Evolutionary conservation across 2,888 invertebrate genomes (phyloP).

Genomic region (Gonocerus acuteangulatus): DNA sequence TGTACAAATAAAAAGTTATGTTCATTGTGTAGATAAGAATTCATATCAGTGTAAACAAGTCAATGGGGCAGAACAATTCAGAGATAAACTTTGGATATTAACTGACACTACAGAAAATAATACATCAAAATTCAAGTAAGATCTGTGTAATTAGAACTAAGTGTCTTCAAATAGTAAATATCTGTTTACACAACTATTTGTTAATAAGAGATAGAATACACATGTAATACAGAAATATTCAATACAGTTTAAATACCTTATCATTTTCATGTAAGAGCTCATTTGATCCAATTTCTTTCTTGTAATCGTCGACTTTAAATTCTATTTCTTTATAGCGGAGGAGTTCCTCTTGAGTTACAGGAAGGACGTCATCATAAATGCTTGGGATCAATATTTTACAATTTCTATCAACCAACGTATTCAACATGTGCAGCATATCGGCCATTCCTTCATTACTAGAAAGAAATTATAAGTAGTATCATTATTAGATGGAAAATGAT

Average conservation of each 20-base stretch:
- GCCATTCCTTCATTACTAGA: constrained; percentile 70
- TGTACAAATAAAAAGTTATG: no score
- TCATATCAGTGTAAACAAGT: no score
- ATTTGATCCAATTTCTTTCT: constrained; percentile 37
- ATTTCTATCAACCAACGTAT: constrained; percentile 72
- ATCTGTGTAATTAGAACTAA: no score
- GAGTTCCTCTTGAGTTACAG: constrained; percentile 46
- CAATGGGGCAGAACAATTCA: no score
- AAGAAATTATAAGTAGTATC: not conserved
- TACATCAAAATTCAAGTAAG: no score
- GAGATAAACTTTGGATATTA: no score
- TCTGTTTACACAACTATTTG: no score
- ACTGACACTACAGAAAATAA: no score
- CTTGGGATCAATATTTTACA: constrained; percentile 79
- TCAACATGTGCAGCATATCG: constrained; percentile 80
- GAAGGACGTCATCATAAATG: constrained; percentile 64
- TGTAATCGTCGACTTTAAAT: constrained; percentile 48
- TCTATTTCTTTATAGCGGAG: constrained; percentile 50
- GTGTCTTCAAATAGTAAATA: no score
- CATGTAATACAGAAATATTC: no score
- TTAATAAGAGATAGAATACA: no score
- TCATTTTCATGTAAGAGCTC: constrained; percentile 37
- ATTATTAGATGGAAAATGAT: not conserved
- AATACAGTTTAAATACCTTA: constrained; percentile 39
- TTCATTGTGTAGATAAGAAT: no score